Evolutionary conservation across 2,888 invertebrate species (phyloP), one percentile per base, ranked within the genome.

Genomic region (Dynastes grantii): DNA sequence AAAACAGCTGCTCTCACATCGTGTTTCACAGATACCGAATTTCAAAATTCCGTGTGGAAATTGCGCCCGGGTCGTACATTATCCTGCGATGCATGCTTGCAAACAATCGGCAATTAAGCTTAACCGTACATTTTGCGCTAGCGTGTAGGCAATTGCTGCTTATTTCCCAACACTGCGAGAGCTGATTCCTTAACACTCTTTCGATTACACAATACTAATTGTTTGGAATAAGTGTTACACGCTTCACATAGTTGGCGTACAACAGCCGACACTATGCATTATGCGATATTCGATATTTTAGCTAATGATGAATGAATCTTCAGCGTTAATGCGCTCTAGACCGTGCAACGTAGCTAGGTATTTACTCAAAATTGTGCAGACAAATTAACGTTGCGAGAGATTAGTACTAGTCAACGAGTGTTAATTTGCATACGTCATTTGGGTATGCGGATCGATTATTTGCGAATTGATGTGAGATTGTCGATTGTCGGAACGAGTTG

Each of bases 11-110:
- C 11, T 11, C 2, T 45, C 45, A 45, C 45, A 45, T 45, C 45
- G 45, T 45, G 11, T 8, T 58, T 55, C 6, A 29, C 71, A 37
- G 55, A 53, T 37, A 71, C 37, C 65, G 83, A 82, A 84, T 85
- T 83, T 83, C 82, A 79, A 83, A 83, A 84, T 83, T 80, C 83
- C 83, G 82, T 76, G 76, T 80, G 83, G 80, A 83, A 84, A 83
- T 83, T 82, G 80, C 81, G 75, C 76, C 22, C 27, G 22, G 61
- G 45, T 45, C 61, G 61, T 82, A 81, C 78, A 82, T 83, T 82
- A 82, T 77, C 78, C 76, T 55, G 71, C 65, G 76, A 75, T 64
- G 81, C 81, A 81, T 82, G 80, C 82, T 80, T 77, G 77, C 79
- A 82, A 83, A 83, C 83, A 83, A 83, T 83, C 80, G 79, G 79